Evolutionary conservation across 2,113 vertebrate species (phyloP).

Genomic region (Otolemur garnettii): DNA sequence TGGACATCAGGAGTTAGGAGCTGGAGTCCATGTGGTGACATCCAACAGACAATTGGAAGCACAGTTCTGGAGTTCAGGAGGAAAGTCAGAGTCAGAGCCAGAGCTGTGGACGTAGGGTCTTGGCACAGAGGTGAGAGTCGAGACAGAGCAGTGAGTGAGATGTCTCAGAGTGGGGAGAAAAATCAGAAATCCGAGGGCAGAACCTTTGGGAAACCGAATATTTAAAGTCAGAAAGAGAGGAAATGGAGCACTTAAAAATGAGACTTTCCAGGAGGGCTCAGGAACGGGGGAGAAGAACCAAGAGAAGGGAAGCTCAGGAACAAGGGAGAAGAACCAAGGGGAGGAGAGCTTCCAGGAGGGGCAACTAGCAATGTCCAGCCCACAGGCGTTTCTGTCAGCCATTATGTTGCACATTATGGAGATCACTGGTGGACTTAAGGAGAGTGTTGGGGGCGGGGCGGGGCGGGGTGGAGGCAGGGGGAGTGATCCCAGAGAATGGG

Average conservation of each 20-base stretch:
- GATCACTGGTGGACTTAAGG: not conserved
- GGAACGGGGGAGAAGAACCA: not conserved
- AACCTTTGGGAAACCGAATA: too few relatives aligned
- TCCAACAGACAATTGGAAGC: not conserved
- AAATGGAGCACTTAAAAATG: not conserved
- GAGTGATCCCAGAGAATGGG: not conserved
- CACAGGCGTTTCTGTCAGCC: not conserved
- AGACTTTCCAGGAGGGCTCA: not conserved
- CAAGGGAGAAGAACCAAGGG: too few relatives aligned
- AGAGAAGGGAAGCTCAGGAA: not conserved
- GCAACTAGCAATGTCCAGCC: not conserved
- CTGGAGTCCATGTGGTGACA: not conserved
- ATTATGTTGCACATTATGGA: not conserved
- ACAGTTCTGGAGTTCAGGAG: not conserved
- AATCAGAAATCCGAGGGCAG: not conserved
- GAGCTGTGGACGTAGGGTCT: not conserved
- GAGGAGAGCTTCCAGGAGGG: not conserved
- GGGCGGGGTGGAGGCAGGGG: too few relatives aligned
- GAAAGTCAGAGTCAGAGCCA: not conserved
- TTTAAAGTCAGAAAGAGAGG: not conserved
- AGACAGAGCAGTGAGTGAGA: not conserved
- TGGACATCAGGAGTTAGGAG: not conserved
- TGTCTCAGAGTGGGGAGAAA: not conserved
- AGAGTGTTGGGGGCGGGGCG: not conserved
- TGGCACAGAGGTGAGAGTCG: not conserved